Evolutionary conservation across 2,113 vertebrate genomes (phyloP), one percentile per base, ranked within the genome.

Genomic region (Melierax canorus): DNA sequence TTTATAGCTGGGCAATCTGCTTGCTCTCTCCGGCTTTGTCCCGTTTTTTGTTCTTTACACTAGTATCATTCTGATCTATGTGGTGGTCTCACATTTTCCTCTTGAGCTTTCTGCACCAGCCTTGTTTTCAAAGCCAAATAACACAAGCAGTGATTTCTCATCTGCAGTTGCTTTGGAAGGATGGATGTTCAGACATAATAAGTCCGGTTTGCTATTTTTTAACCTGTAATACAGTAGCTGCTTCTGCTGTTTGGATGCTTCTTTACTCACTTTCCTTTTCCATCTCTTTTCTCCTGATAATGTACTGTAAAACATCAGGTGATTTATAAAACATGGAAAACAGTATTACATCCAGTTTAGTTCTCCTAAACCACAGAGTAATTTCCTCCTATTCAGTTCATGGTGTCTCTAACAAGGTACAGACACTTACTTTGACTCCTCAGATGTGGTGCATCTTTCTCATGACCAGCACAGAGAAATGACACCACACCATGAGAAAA

Each of bases 81-180:
- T 63, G 63, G 80, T 90, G 74, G 87, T 72, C 71, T 96, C 87
- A 27, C 43, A 27, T 92, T 94, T 94, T 90, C 84, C 84, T 90
- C 81, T 58, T n/a, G 39, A 95, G 71, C 17, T 68, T 94, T 88
- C 87, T 85, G 66, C 55, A 66, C 66, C 29, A 1, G 15, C 67
- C 62, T 88, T 86, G 77, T 87, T 92, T 92, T 68, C 86, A 90
- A 97, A 95, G 86, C 53, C 89, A 79, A 76, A 66, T 74, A 89
- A 78, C 53, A 87, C 66, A 69, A 68, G 50, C 41, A 76, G 30
- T 34, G 48, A 87, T 87, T 94, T 91, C 86, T 82, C 81, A 78
- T 84, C 88, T 67, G 76, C 66, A 77, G 56, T 81, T 73, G 32
- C 75, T 86, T 82, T 1, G 4, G 69, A 75, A 91, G 62, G 58